phyloP scores from a whole-genome alignment of 2,797 vertebrate species.

The Todus mexicanus region DNA sequence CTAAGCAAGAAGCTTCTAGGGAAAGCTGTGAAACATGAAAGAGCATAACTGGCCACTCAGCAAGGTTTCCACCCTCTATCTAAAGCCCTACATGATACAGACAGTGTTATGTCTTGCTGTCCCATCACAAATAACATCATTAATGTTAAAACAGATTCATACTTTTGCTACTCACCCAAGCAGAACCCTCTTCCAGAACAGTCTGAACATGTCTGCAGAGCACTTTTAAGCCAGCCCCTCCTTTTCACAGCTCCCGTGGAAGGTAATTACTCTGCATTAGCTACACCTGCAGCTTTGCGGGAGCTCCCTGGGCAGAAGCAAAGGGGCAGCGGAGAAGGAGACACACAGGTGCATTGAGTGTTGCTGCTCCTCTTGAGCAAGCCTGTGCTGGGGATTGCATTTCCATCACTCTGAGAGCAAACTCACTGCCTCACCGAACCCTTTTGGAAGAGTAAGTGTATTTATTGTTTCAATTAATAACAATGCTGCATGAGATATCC shows the following conservation, averaged over 20 bases:
- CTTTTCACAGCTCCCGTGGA: background rate
- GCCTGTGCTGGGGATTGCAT: background rate
- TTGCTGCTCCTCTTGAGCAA: background rate
- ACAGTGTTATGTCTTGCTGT: background rate
- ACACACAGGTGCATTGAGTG: rapidly evolving
- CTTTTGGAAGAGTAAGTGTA: background rate
- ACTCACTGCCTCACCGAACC: background rate
- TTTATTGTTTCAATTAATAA: background rate
- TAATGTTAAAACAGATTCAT: background rate
- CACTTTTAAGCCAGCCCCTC: background rate
- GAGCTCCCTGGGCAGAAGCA: background rate
- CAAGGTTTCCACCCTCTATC: background rate
- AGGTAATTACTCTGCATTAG: background rate
- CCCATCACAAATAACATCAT: background rate
- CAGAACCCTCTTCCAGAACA: background rate
- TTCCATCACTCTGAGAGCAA: background rate
- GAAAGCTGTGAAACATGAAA: background rate
- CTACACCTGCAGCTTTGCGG: background rate
- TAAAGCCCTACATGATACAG: rapidly evolving
- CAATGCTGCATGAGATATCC: background rate
- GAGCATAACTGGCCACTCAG: background rate
- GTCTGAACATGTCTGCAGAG: rapidly evolving
- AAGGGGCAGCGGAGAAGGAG: background rate
- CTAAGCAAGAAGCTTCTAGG: background rate
- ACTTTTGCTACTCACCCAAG: background rate